Conservation (phyloP, 2,888 invertebrate genomes). For the Machimus rusticus region DNA sequence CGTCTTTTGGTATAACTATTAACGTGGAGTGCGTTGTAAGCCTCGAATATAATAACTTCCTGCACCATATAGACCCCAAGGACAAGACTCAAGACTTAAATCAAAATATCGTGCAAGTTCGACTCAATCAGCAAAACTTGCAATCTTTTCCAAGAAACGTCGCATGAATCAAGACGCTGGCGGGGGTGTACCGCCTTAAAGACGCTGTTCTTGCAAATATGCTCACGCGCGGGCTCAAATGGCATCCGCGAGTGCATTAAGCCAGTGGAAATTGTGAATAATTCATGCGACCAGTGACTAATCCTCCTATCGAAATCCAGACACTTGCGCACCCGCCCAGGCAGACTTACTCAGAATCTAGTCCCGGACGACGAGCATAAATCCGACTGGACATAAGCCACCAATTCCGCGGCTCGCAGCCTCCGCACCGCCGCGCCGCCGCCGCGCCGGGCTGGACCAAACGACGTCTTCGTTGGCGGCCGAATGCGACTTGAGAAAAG, state of each 20-base stretch:
- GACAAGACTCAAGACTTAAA: background rate
- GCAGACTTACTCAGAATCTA: background rate
- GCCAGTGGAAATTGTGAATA: slow-evolving; percentile 13
- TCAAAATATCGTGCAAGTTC: background rate
- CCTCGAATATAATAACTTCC: background rate
- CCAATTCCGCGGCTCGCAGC: background rate
- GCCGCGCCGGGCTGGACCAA: background rate
- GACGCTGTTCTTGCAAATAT: background rate
- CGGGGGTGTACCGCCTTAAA: background rate
- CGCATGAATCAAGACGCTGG: background rate
- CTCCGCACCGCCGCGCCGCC: background rate
- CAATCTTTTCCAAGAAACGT: background rate
- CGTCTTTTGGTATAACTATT: no score
- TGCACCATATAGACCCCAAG: background rate
- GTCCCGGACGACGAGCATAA: background rate
- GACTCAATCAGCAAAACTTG: background rate
- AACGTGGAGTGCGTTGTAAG: no score
- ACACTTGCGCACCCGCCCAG: background rate
- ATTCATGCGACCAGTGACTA: slow-evolving; percentile 22
- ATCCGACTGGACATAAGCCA: background rate
- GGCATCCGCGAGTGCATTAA: slow-evolving; percentile 1
- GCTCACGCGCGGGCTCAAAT: background rate
- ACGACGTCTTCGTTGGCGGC: background rate
- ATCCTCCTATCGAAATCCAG: slow-evolving; percentile 11
- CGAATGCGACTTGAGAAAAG: background rate